Conservation (phyloP, 1,140 invertebrate species). For the Platorchestia sp. region DNA sequence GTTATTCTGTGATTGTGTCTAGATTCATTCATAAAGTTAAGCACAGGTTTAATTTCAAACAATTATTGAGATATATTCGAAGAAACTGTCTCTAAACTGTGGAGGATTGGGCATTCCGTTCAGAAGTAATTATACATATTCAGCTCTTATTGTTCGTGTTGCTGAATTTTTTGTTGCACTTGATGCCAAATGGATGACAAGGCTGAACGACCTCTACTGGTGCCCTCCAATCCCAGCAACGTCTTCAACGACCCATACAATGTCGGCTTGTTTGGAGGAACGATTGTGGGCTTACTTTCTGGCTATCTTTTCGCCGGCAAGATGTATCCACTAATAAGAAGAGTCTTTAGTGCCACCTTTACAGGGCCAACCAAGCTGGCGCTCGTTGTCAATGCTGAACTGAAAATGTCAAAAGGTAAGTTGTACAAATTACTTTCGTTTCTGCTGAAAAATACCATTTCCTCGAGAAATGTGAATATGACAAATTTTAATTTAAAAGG, state of each 20-base stretch:
- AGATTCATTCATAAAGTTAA: background rate
- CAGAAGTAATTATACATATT: background rate
- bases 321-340: background rate
- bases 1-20: background rate
- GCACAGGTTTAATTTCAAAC: background rate
- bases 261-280: background rate
- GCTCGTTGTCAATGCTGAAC: constrained; percentile 87
- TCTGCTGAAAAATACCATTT: background rate
- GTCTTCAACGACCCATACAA: constrained; percentile 23
- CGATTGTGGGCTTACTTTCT: constrained; percentile 56
- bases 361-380: constrained; percentile 78
- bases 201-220: background rate
- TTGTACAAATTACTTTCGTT: background rate
- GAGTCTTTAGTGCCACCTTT: constrained; percentile 50
- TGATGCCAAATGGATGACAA: background rate
- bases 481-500: background rate
- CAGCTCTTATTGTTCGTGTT: background rate
- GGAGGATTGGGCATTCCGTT: background rate
- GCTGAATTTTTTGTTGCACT: background rate
- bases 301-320: constrained; percentile 57
- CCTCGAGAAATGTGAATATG: background rate
- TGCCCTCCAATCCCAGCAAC: background rate
- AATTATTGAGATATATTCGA: background rate
- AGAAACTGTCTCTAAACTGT: background rate
- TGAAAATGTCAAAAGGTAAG: constrained; percentile 92